A percentile compares a stretch with the other conserved stretches of the same genome.
Evolutionary conservation across 2,888 invertebrate genomes (phyloP).

Genomic region (Drosophila multiciliata): DNA sequence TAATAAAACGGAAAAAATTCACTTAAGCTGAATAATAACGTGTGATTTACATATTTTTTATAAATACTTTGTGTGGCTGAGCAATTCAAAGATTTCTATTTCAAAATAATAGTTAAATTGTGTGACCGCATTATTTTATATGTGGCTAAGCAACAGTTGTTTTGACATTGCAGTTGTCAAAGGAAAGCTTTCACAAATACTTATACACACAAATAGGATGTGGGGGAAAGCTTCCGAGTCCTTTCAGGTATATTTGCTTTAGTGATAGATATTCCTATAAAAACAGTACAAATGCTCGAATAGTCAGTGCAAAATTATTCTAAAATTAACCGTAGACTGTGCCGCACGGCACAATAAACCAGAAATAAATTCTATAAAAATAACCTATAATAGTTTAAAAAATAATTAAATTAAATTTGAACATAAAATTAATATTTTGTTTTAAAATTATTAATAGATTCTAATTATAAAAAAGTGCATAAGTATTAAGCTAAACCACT

Average conservation of each 20-base stretch:
- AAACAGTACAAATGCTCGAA: constrained; percentile 40
- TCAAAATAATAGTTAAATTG: background rate
- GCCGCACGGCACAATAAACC: constrained; percentile 23
- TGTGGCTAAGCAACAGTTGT: constrained; percentile 56
- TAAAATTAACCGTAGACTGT: constrained; percentile 24
- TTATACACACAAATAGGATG: constrained; percentile 51
- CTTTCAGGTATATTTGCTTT: constrained; percentile 44
- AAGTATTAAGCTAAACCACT: background rate
- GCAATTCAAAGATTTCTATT: background rate
- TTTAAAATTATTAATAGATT: background rate
- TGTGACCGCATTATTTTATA: background rate
- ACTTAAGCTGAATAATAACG: background rate
- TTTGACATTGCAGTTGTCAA: constrained; percentile 48
- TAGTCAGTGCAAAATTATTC: constrained; percentile 29
- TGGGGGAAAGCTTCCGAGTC: constrained; percentile 55
- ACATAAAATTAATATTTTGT: background rate
- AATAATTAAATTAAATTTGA: background rate
- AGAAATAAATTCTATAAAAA: background rate
- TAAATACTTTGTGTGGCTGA: background rate
- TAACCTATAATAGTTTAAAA: background rate
- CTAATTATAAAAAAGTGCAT: background rate
- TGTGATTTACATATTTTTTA: background rate
- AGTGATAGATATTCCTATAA: constrained; percentile 30
- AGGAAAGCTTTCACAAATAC: constrained; percentile 46
- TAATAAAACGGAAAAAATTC: constrained; percentile 5